A percentile compares a stretch with the other conserved stretches of the same genome.
phyloP scores from a whole-genome alignment of 2,888 invertebrate genomes.

The Smittia aterrima region DNA sequence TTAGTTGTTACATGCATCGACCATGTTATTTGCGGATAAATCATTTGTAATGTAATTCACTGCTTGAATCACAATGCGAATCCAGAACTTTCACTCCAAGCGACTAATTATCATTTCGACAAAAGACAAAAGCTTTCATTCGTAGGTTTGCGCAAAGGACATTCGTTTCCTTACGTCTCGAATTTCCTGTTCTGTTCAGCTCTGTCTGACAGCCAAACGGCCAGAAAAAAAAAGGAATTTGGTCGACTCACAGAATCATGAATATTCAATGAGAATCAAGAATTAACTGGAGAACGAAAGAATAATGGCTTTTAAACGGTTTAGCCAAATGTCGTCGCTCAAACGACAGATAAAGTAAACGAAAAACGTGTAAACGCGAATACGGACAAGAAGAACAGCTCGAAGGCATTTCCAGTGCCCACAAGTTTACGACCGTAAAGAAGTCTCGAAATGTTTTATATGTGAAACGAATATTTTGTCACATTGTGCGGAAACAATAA shows the following conservation, averaged over 20 bases:
- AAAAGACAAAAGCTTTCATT: background rate
- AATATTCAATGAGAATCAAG: slow-evolving; percentile 41
- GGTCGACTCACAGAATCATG: slow-evolving; percentile 32
- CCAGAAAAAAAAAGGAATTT: slow-evolving; percentile 4
- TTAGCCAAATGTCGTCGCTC: slow-evolving; percentile 42
- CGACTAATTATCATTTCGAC: background rate
- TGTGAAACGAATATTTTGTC: slow-evolving; percentile 37
- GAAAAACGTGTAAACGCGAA: slow-evolving; percentile 20
- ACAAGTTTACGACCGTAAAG: slow-evolving; percentile 37
- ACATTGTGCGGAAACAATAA: slow-evolving; percentile 40
- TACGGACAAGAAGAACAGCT: slow-evolving; percentile 1
- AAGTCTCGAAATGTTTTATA: slow-evolving; percentile 10
- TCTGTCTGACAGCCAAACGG: background rate
- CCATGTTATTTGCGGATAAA: slow-evolving; percentile 26
- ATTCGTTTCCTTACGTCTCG: slow-evolving; percentile 12
- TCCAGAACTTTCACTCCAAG: background rate
- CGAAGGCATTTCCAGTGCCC: slow-evolving; percentile 11
- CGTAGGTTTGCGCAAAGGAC: background rate
- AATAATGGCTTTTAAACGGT: slow-evolving; percentile 41
- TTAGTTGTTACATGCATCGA: slow-evolving; percentile 7
- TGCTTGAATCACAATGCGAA: background rate
- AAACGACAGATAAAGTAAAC: slow-evolving; percentile 3
- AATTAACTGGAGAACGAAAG: slow-evolving; percentile 32
- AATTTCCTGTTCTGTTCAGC: slow-evolving; percentile 35
- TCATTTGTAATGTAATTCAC: slow-evolving; percentile 20